These are phyloP conservation scores for Cydia splendana DNA, from an alignment of 1,140 invertebrate genomes.

Conservation along the genomic window DNA sequence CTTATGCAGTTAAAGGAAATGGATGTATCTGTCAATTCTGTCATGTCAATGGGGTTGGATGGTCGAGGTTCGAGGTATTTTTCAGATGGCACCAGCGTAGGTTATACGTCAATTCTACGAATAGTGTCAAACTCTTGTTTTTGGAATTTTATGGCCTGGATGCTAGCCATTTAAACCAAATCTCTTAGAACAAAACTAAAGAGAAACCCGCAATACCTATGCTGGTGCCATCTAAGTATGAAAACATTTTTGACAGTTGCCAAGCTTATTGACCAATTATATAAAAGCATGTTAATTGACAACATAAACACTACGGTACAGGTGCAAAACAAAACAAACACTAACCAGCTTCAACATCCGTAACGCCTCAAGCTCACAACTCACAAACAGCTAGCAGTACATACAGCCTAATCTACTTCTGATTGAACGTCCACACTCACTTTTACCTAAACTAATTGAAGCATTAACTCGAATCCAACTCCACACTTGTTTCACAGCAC, in stretches of 20 bases:
- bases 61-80: too few relatives aligned
- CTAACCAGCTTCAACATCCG: conserved; percentile 75
- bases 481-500: conserved; percentile 67
- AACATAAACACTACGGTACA: conserved; percentile 29
- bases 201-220: too few relatives aligned
- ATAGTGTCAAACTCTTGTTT: too few relatives aligned
- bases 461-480: conserved; percentile 42
- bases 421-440: conserved; percentile 74
- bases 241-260: background rate
- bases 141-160: too few relatives aligned
- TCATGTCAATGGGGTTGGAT: too few relatives aligned
- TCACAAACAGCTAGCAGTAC: conserved; percentile 45
- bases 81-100: too few relatives aligned
- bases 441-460: conserved; percentile 72
- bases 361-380: conserved; percentile 45
- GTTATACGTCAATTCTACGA: too few relatives aligned
- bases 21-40: too few relatives aligned
- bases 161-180: too few relatives aligned
- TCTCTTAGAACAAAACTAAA: too few relatives aligned
- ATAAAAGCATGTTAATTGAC: background rate
- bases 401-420: conserved; percentile 63
- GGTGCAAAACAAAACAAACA: conserved; percentile 42
- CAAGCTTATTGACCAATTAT: background rate
- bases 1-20: too few relatives aligned
- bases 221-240: too few relatives aligned